Base-by-base conservation (phyloP, 2,797 vertebrate species). In the Lindbergichthys nudifrons region DNA sequence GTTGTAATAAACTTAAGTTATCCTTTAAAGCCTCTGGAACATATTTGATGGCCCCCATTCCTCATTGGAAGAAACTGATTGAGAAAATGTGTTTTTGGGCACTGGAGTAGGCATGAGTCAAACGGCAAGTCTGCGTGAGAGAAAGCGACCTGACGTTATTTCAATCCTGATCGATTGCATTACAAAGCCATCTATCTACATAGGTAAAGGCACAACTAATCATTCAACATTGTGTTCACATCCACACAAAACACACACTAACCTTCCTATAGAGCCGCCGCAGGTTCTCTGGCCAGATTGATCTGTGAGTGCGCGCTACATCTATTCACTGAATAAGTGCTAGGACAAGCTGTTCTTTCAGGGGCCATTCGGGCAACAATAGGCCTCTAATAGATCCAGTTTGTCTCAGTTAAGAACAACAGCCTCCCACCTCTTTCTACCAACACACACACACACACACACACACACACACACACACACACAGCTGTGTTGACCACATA, bases 321-420 rank as follows among this genome's bases (percentile, higher is more conserved):
- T 92, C 91, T 84, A 91, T 91, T 90, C 87, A 80, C 73, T 62
- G 87, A 93, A 84, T 89, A 91, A 92, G 87, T 88, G 90, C 87
- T 73, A n/a, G 87, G 88, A 93, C 91, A 92, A 91, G 89, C 88
- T 90, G 88, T 92, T 93, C 89, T 90, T 92, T 92, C 82, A 90
- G 87, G 67, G 85, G 76, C 81, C 75, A 67, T 87, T 75, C 67
- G 21, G 84, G 81, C 87, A 91, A 94, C 92, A 93, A 94, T 90
- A 82, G 91, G 61, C 64, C 62, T 68, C 79, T 92, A 94, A 94
- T 94, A 88, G 91, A 85, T 83, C 73, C 88, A 86, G 89, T 94
- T 93, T 93, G 91, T 94, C 92, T 94, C 91, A 82, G 90, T 94
- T 94, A 93, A 87, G 86, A 88, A 77, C 85, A 82, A 87, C 83